Conservation (phyloP, 2,888 invertebrate genomes). For the Zygothrica quintamaculata region DNA sequence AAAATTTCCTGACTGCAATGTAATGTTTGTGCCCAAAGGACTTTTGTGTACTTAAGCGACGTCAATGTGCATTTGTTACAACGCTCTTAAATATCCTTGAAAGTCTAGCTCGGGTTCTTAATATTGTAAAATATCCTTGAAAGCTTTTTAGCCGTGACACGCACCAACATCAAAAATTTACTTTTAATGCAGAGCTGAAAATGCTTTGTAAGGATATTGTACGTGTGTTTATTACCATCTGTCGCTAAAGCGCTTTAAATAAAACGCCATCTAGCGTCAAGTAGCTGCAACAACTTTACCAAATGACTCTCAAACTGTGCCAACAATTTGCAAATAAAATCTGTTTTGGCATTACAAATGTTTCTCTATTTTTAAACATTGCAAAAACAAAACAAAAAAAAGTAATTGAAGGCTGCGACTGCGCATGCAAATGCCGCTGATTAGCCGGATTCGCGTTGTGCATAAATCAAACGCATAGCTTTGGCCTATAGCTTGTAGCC, state of each 20-base stretch:
- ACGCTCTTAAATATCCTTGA: slow-evolving; percentile 1
- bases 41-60: background rate
- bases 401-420: slow-evolving; percentile 30
- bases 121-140: slow-evolving; percentile 8
- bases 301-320: slow-evolving; percentile 48
- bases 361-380: slow-evolving; percentile 54
- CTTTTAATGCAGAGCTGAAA: background rate
- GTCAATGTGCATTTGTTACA: background rate
- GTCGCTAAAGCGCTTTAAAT: slow-evolving; percentile 17
- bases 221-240: too few species aligned
- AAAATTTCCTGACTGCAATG: background rate
- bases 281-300: background rate
- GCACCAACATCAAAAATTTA: background rate
- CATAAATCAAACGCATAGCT: slow-evolving; percentile 66
- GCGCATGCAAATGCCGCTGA: slow-evolving; percentile 72
- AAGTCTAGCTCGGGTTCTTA: background rate
- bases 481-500: slow-evolving; percentile 19
- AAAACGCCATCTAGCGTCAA: slow-evolving; percentile 41
- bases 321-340: slow-evolving; percentile 1
- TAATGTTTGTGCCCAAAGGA: slow-evolving; percentile 6
- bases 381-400: slow-evolving; percentile 48
- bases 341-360: too few species aligned
- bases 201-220: slow-evolving; percentile 31
- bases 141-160: slow-evolving; percentile 20
- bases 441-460: slow-evolving; percentile 63